phyloP scores from a whole-genome alignment of 1,140 invertebrate species.

The Leucophenga varia region DNA sequence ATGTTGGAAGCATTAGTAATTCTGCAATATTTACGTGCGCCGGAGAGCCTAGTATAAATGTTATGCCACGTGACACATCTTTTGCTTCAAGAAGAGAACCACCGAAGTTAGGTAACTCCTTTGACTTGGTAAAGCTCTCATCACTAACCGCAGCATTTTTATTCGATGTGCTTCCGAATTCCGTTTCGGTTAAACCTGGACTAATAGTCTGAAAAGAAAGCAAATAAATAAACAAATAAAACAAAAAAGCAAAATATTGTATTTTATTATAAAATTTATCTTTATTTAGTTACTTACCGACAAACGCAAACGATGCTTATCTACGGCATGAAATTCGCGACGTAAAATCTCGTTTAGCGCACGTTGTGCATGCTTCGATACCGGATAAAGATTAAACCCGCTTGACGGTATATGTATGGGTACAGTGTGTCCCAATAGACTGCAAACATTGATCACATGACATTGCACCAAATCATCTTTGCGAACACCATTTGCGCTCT shows the following conservation, averaged over 20 bases:
- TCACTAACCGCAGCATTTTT: neutral
- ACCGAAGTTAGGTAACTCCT: slow-evolving; percentile 1
- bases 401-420: slow-evolving; percentile 50
- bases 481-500: too few species aligned
- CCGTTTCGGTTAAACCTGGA: slow-evolving; percentile 62
- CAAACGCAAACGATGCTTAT: slow-evolving; percentile 33
- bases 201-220: slow-evolving; percentile 57
- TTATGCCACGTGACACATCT: slow-evolving; percentile 16
- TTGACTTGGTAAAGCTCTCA: neutral
- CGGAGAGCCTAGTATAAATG: slow-evolving; percentile 17
- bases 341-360: slow-evolving; percentile 64
- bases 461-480: slow-evolving; percentile 56
- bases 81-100: slow-evolving; percentile 10
- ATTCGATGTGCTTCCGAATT: slow-evolving; percentile 17
- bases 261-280: neutral
- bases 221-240: slow-evolving; percentile 1
- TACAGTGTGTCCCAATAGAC: slow-evolving; percentile 58
- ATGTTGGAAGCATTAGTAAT: slow-evolving; percentile 15
- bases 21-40: slow-evolving; percentile 19
- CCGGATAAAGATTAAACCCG: slow-evolving; percentile 60
- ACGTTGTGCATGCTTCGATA: slow-evolving; percentile 69
- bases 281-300: slow-evolving; percentile 12
- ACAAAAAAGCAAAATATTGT: neutral
- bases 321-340: slow-evolving; percentile 65
- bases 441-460: slow-evolving; percentile 72